phyloP scores from a whole-genome alignment of 2,888 invertebrate species.

The Agriopis aurantiaria region DNA sequence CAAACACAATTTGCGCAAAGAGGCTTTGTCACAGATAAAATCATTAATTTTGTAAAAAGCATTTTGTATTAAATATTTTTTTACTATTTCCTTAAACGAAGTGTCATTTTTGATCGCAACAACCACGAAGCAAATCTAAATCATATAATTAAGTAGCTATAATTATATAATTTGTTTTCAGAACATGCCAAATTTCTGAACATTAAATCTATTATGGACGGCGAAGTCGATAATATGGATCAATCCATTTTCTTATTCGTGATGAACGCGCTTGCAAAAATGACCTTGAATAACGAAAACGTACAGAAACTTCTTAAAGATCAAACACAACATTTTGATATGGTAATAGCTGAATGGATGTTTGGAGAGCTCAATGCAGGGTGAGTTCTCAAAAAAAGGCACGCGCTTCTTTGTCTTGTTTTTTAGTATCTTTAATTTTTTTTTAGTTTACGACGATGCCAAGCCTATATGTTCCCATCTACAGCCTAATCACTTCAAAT shows the following conservation, averaged over 20 bases:
- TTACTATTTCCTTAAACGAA: too few species aligned
- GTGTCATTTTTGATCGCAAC: too few species aligned
- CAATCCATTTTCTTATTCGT: constrained; percentile 14
- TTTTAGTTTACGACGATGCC: too few species aligned
- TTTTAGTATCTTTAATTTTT: background rate
- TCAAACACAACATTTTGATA: constrained; percentile 55
- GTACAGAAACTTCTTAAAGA: constrained; percentile 53
- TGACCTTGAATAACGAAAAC: constrained; percentile 40
- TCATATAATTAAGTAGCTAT: background rate
- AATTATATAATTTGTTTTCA: constrained; percentile 4
- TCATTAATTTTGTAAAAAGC: too few species aligned
- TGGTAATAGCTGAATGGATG: constrained; percentile 59
- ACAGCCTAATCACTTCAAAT: too few species aligned
- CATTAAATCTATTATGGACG: constrained; percentile 46
- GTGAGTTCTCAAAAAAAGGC: constrained; percentile 38
- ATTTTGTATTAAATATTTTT: too few species aligned
- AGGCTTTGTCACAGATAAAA: too few species aligned
- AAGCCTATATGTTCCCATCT: too few species aligned
- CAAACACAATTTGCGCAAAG: too few species aligned
- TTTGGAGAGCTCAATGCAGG: constrained; percentile 53
- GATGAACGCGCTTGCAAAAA: constrained; percentile 35
- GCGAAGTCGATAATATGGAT: constrained; percentile 22
- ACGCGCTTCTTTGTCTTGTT: background rate
- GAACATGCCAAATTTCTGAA: constrained; percentile 25
- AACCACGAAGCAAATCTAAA: too few species aligned